These are phyloP conservation scores for Anguilla rostrata DNA, from an alignment of 2,113 vertebrate genomes.

Conservation along the genomic window DNA sequence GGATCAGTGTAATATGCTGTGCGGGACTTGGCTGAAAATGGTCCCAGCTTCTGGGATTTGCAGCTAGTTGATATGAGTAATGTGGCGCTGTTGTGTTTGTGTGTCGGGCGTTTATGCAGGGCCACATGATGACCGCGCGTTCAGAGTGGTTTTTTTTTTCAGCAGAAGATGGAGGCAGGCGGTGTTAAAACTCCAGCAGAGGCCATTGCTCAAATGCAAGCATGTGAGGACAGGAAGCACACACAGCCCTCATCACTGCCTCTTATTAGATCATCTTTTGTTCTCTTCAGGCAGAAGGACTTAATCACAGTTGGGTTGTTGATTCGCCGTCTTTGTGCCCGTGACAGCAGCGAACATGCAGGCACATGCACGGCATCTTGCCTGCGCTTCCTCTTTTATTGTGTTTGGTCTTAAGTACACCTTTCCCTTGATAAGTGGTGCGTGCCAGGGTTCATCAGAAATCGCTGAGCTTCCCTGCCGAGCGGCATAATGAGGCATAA, in stretches of 20 bases:
- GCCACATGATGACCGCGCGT: neutral
- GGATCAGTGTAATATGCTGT: neutral
- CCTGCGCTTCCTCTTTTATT: neutral
- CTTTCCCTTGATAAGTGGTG: no score
- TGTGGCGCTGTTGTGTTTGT: neutral
- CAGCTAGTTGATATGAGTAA: no score
- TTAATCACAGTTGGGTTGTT: neutral
- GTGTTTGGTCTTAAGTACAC: neutral
- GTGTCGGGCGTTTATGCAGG: neutral
- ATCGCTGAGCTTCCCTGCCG: no score
- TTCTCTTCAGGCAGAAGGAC: neutral
- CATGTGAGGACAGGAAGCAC: neutral
- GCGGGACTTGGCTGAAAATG: neutral
- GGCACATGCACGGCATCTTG: neutral
- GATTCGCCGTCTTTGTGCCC: neutral
- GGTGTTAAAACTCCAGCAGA: neutral
- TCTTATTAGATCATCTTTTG: neutral
- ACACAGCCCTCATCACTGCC: neutral
- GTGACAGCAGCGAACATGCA: neutral
- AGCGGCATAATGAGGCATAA: no score
- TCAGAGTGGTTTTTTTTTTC: neutral
- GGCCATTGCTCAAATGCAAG: neutral
- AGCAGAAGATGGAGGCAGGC: neutral
- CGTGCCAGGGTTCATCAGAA: no score
- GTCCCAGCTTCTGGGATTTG: no score